These are phyloP conservation scores for Silurus aristotelis DNA, from an alignment of 2,797 vertebrate genomes.

Conservation along the genomic window DNA sequence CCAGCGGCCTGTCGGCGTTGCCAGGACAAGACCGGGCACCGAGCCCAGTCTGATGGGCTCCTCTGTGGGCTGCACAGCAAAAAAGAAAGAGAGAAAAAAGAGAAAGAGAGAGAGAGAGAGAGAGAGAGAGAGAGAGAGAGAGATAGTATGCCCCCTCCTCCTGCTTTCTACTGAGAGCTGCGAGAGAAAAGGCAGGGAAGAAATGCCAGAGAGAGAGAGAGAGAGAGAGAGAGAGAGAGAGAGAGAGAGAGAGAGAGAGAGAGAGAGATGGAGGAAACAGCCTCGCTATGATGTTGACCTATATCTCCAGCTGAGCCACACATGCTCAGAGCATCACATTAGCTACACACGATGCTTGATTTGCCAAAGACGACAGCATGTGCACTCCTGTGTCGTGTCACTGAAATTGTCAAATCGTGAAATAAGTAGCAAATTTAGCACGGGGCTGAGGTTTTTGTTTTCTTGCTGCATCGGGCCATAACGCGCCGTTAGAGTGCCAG, in stretches of 20 bases:
- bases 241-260: slow-evolving; percentile 3
- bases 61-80: slow-evolving; percentile 58
- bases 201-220: neutral
- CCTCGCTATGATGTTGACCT: slow-evolving; percentile 42
- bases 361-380: slow-evolving; percentile 5
- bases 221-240: neutral
- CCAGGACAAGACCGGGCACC: slow-evolving; percentile 59
- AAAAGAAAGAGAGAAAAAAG: neutral
- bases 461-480: neutral
- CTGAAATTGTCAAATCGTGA: slow-evolving; percentile 19
- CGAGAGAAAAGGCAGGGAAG: slow-evolving; percentile 26
- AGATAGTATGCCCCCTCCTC: slow-evolving; percentile 19
- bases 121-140: neutral
- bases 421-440: slow-evolving; percentile 25
- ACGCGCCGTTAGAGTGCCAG: neutral
- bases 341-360: slow-evolving; percentile 19
- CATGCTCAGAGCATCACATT: slow-evolving; percentile 21
- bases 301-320: slow-evolving; percentile 33
- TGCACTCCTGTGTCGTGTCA: slow-evolving; percentile 10
- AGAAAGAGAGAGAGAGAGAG: neutral
- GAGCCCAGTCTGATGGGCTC: slow-evolving; percentile 50
- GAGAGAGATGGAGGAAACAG: slow-evolving; percentile 12
- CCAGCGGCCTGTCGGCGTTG: slow-evolving; percentile 51
- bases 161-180: slow-evolving; percentile 42
- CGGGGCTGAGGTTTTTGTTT: slow-evolving; percentile 13